Percentiles rank a stretch among this genome's conserved stretches.
Evolutionary conservation across 2,797 vertebrate species (phyloP).

Genomic region (Chaetodon trifasciatus): DNA sequence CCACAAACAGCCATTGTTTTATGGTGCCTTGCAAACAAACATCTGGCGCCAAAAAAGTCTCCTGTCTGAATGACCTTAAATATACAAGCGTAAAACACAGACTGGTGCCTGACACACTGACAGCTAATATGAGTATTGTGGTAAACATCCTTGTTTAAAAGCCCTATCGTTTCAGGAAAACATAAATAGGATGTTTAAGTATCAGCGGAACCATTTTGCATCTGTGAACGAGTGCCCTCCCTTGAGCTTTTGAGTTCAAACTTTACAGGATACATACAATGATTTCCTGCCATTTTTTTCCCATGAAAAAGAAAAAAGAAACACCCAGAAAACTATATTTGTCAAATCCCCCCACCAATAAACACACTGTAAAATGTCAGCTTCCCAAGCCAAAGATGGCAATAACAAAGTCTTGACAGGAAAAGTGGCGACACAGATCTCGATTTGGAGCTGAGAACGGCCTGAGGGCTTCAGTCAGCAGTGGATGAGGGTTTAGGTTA

Average conservation of each 20-base stretch:
- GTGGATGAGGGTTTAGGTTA: constrained; percentile 41
- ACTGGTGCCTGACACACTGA: constrained; percentile 29
- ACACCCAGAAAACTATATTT: constrained; percentile 61
- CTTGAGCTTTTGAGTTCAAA: constrained; percentile 53
- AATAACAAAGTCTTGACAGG: constrained; percentile 68
- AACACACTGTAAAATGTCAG: constrained; percentile 73
- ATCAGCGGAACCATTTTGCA: constrained; percentile 52
- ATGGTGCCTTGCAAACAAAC: constrained; percentile 68
- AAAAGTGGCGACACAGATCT: constrained; percentile 66
- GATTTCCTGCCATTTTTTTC: constrained; percentile 61
- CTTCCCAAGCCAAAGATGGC: constrained; percentile 57
- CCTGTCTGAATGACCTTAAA: constrained; percentile 51
- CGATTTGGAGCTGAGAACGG: constrained; percentile 53
- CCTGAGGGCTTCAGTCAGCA: constrained; percentile 49
- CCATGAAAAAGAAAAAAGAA: constrained; percentile 54
- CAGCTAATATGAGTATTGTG: constrained; percentile 35
- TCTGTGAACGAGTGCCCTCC: constrained; percentile 51
- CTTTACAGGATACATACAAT: constrained; percentile 64
- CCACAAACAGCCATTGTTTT: constrained; percentile 78
- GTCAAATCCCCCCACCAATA: constrained; percentile 57
- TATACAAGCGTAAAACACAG: constrained; percentile 40
- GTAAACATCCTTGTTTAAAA: constrained; percentile 63
- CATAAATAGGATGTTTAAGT: constrained; percentile 64
- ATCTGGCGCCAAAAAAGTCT: constrained; percentile 63
- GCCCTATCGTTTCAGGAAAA: constrained; percentile 55